A percentile compares a stretch with the other conserved stretches of the same genome.
These are phyloP conservation scores for Macaca nemestrina DNA, from an alignment of 2,113 vertebrate genomes.

Conservation along the genomic window DNA sequence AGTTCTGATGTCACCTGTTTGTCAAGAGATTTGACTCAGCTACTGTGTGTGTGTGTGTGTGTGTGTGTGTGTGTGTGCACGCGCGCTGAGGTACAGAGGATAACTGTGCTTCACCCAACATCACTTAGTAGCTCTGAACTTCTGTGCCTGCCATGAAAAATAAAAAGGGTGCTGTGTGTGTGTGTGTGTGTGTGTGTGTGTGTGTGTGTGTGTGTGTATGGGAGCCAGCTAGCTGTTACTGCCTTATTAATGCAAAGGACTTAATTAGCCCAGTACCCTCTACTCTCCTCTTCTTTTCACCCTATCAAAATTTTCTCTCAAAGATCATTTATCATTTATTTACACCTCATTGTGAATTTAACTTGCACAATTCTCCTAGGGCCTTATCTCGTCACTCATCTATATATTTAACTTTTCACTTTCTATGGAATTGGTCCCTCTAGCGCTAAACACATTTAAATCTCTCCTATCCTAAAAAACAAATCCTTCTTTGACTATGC, in stretches of 20 bases:
- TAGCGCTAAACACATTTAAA: not conserved
- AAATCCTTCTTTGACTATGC: not conserved
- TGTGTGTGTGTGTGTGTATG: not conserved
- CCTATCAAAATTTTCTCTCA: slow-evolving; percentile 37
- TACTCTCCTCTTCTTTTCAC: slow-evolving; percentile 19
- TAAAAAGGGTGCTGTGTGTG: not conserved
- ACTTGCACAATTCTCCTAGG: slow-evolving; percentile 8
- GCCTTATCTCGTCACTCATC: slow-evolving; percentile 25
- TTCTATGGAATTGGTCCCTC: not conserved
- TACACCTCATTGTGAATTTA: slow-evolving; percentile 47
- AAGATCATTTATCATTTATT: not conserved
- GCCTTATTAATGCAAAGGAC: slow-evolving; percentile 46
- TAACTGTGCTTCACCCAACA: slow-evolving; percentile 24
- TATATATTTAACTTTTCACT: slow-evolving; percentile 41
- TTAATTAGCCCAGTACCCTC: slow-evolving; percentile 51
- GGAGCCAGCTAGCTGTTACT: slow-evolving; percentile 46
- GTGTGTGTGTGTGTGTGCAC: not conserved
- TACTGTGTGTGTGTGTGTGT: not conserved
- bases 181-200: not conserved
- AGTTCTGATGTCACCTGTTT: slow-evolving; percentile 49
- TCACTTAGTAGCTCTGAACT: slow-evolving; percentile 33
- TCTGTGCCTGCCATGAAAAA: slow-evolving; percentile 30
- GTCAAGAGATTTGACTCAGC: slow-evolving; percentile 23
- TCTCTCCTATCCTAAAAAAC: slow-evolving; percentile 12
- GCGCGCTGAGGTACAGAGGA: not conserved